A percentile compares a stretch with the other conserved stretches of the same genome.
Evolutionary conservation across 1,140 invertebrate genomes (phyloP).

Genomic region (Notospermus geniculatus): DNA sequence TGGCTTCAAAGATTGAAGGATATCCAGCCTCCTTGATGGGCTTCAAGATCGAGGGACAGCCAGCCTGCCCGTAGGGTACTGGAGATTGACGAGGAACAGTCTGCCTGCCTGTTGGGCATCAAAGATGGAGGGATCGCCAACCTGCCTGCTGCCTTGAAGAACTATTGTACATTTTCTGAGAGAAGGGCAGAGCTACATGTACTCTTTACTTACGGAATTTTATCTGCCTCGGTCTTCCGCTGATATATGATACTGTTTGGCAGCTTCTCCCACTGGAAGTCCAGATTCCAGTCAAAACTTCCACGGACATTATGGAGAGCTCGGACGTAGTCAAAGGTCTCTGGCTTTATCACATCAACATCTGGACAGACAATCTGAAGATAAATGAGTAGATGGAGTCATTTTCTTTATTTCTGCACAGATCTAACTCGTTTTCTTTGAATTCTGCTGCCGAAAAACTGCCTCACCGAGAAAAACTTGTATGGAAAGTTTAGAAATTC

Average conservation of each 20-base stretch:
- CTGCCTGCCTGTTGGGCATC: too few species aligned
- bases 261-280: slow-evolving; percentile 30
- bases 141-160: slow-evolving; percentile 74
- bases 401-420: slow-evolving; percentile 61
- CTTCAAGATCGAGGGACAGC: too few species aligned
- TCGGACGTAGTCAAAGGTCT: slow-evolving; percentile 59
- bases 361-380: slow-evolving; percentile 59
- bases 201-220: slow-evolving; percentile 59
- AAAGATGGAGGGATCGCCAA: neutral
- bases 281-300: slow-evolving; percentile 37
- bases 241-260: slow-evolving; percentile 47
- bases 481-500: too few species aligned
- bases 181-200: slow-evolving; percentile 1
- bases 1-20: too few species aligned
- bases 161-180: slow-evolving; percentile 63
- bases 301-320: slow-evolving; percentile 58
- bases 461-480: too few species aligned
- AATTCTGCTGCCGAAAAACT: too few species aligned
- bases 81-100: too few species aligned
- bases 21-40: too few species aligned
- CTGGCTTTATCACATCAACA: slow-evolving; percentile 61
- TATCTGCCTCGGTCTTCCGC: slow-evolving; percentile 62
- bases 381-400: too few species aligned
- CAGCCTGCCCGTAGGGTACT: too few species aligned
- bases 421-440: too few species aligned